Percentiles rank a stretch among this genome's conserved stretches.
phyloP scores from a whole-genome alignment of 2,888 invertebrate genomes.

The Acronicta alni region DNA sequence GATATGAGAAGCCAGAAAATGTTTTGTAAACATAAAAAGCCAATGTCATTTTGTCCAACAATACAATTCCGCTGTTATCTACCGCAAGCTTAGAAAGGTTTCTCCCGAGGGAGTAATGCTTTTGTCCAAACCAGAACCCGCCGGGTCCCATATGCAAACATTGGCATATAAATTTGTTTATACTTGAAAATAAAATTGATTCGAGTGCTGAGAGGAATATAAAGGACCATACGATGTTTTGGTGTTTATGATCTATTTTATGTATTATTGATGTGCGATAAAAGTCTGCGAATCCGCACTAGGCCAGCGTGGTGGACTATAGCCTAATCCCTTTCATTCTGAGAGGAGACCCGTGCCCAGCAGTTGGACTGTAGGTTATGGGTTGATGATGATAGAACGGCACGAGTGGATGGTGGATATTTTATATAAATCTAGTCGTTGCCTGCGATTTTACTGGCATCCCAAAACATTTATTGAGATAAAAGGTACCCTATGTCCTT shows the following conservation, averaged over 20 bases:
- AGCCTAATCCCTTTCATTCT: no score
- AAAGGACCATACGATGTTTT: conserved; percentile 28
- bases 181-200: conserved; percentile 42
- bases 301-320: no score
- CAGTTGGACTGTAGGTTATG: no score
- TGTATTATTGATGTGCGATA: conserved; percentile 14
- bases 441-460: no score
- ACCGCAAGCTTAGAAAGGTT: conserved; percentile 50
- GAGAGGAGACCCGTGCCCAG: no score
- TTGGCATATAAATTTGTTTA: conserved; percentile 37
- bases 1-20: neutral
- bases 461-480: no score
- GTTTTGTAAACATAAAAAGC: conserved; percentile 1
- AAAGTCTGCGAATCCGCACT: no score
- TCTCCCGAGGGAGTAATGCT: conserved; percentile 60
- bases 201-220: conserved; percentile 21
- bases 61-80: conserved; percentile 25
- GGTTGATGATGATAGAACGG: no score
- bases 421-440: no score
- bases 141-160: conserved; percentile 26
- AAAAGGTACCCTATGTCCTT: no score
- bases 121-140: conserved; percentile 25
- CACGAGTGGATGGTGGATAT: no score
- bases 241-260: conserved; percentile 24
- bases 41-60: conserved; percentile 15